Evolutionary conservation across 2,113 vertebrate genomes (phyloP).

Genomic region (Anthoscopus minutus): DNA sequence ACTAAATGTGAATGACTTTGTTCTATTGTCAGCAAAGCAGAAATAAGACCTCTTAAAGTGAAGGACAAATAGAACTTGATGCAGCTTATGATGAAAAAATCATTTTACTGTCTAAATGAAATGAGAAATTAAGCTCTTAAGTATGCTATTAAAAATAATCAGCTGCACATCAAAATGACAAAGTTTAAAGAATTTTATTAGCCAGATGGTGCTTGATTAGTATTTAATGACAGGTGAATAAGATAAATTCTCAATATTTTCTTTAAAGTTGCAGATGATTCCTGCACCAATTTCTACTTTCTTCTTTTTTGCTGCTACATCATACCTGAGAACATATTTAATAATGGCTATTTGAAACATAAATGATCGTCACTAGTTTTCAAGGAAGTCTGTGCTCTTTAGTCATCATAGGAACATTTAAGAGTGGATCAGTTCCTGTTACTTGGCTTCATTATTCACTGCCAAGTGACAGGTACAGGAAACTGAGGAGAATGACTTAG

Average conservation of each 20-base stretch:
- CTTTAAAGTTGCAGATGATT: not conserved
- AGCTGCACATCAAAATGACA: not conserved
- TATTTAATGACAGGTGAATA: not conserved
- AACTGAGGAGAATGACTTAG: not conserved
- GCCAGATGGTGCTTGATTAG: not conserved
- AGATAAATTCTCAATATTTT: not conserved
- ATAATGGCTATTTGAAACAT: not conserved
- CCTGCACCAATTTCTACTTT: not conserved
- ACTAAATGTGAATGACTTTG: not conserved
- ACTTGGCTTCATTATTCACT: not conserved
- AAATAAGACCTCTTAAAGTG: not conserved
- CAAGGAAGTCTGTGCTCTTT: not conserved
- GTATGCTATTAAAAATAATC: not conserved
- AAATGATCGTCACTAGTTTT: not conserved
- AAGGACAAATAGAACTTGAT: not conserved
- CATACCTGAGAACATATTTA: not conserved
- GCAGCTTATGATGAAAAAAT: not conserved
- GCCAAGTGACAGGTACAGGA: not conserved
- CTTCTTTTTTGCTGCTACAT: not conserved
- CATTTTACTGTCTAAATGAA: not conserved
- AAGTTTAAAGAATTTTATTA: not conserved
- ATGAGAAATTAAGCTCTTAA: not conserved
- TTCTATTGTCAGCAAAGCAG: not conserved
- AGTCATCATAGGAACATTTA: not conserved
- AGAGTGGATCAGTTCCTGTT: not conserved